These are phyloP conservation scores for Cheilosia urbana DNA, from an alignment of 2,888 invertebrate species.

Conservation along the genomic window DNA sequence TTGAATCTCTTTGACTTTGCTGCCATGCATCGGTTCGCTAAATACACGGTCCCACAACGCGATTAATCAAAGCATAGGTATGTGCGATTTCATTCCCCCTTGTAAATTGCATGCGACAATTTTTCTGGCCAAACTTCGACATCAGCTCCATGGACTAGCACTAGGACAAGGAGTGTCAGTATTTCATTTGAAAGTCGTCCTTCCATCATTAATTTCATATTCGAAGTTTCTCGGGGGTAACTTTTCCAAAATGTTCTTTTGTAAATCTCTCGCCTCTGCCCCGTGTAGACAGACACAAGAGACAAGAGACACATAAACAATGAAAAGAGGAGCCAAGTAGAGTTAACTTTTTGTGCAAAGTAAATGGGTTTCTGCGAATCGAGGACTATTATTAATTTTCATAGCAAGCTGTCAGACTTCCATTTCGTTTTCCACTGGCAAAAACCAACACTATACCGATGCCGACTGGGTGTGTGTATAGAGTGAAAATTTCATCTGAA, in stretches of 20 bases:
- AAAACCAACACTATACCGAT: conserved; percentile 13
- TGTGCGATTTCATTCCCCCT: neutral
- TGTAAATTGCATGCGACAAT: conserved; percentile 32
- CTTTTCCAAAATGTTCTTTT: conserved; percentile 48
- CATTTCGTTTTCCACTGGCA: conserved; percentile 8
- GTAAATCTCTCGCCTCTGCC: conserved; percentile 32
- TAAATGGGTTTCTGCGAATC: conserved; percentile 48
- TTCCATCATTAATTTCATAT: conserved; percentile 60
- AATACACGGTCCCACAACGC: conserved; percentile 7
- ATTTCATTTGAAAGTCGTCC: conserved; percentile 39
- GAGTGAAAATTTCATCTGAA: conserved; percentile 19
- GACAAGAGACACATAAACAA: conserved; percentile 41
- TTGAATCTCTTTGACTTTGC: conserved; percentile 25
- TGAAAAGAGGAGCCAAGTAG: conserved; percentile 17
- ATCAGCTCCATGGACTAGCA: neutral
- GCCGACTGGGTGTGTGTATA: conserved; percentile 6
- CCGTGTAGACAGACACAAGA: no score
- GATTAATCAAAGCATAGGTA: conserved; percentile 54
- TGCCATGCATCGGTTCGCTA: conserved; percentile 6
- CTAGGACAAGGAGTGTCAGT: neutral
- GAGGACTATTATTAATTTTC: conserved; percentile 51
- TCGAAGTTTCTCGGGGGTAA: conserved; percentile 19
- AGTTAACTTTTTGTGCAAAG: conserved; percentile 45
- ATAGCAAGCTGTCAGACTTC: conserved; percentile 38
- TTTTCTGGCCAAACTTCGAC: neutral